A percentile compares a stretch with the other conserved stretches of the same genome.
Evolutionary conservation across 1,140 invertebrate species (phyloP).

Genomic region (Calephelis virginiensis): DNA sequence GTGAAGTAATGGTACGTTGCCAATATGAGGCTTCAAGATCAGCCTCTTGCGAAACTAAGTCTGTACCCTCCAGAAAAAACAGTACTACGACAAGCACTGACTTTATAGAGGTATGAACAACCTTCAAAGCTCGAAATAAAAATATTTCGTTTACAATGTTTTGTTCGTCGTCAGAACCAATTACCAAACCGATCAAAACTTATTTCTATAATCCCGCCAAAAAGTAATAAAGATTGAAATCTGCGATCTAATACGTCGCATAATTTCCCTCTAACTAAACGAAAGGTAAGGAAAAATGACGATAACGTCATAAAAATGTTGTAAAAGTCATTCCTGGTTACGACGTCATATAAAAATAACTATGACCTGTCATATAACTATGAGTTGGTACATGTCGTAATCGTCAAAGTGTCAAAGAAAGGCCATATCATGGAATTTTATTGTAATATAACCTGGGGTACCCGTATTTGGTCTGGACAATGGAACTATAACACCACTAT

Average conservation of each 20-base stretch:
- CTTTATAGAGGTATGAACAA: too few relatives aligned
- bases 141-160: too few relatives aligned
- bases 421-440: constrained; percentile 18
- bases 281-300: constrained; percentile 13
- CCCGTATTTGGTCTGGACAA: constrained; percentile 12
- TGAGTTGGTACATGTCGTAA: constrained; percentile 9
- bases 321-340: constrained; percentile 18
- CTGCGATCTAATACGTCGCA: constrained; percentile 7
- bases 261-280: constrained; percentile 12
- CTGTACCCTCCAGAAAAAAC: too few relatives aligned
- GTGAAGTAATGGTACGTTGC: too few relatives aligned
- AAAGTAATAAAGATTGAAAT: not conserved
- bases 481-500: constrained; percentile 15
- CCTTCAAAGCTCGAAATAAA: too few relatives aligned
- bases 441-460: constrained; percentile 13
- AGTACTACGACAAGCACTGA: too few relatives aligned
- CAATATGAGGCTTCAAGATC: too few relatives aligned
- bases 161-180: not conserved
- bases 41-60: too few relatives aligned
- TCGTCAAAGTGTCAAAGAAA: constrained; percentile 16
- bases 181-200: not conserved
- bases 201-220: not conserved
- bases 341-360: constrained; percentile 16
- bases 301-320: constrained; percentile 13
- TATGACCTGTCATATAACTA: constrained; percentile 18